Base-by-base conservation (phyloP, 1,140 invertebrate genomes). In the Mycetomoellerius zeteki region DNA sequence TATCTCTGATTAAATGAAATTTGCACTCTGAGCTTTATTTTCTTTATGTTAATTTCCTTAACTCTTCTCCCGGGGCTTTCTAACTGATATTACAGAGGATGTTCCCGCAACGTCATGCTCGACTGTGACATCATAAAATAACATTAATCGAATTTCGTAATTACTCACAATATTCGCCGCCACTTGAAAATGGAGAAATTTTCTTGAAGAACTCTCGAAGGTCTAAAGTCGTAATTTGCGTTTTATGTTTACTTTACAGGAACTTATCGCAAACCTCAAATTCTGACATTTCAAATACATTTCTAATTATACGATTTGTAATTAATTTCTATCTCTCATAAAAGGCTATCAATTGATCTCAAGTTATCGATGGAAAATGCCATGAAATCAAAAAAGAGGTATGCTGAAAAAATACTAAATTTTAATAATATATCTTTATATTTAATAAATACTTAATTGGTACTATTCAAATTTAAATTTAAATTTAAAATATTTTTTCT, bases 111-210 rank as follows among this genome's bases (percentile, higher is more conserved):
- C 10, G 58, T 78, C 60, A 50, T 21, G 58, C 10, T 19, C 58
- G 16, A 64, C 75, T 78, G 27, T 21, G 37, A 62, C 75, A 19
- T 47, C 24, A 4, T 47, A 43, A 65, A 65, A 78, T 65, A 64
- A 50, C 58, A 65, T 65, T 78, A 78, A 64, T 78, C 43, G 24
- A 78, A 78, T 78, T 78, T 78, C 12, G 19, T 50, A 65, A 78
- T 78, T 78, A 50, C 58, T 78, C 27, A 30, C 43, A 64, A 64
- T 64, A 78, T 64, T 78, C 37, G 73, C 56, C 54, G 56, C 27
- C 30, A 33, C 33, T 64, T 47, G 56, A 60, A 76, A 58, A 73
- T 16, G 19, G 47, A 78, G 43, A 24, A 77, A 77, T 58, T 77
- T 52, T 21, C 27, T 12, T 21, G 37, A 69, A 52, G 27, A 80